phyloP scores from a whole-genome alignment of 1,140 invertebrate species.

The silkworm (Bombyx mori) region ASM3026992v2 NC_085121.1:13894501-13895000 shows the following conservation, averaged over 20 bases:
- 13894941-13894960: slow-evolving; percentile 62
- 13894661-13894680: slow-evolving; percentile 21
- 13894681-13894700: slow-evolving; percentile 15
- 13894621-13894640: slow-evolving; percentile 21
- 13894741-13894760: no score
- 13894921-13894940: slow-evolving; percentile 42
- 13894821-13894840: slow-evolving; percentile 68
- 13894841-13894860: slow-evolving; percentile 69
- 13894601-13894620: slow-evolving; percentile 3
- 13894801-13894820: slow-evolving; percentile 35
- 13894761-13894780: slow-evolving; percentile 27
- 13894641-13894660: slow-evolving; percentile 8
- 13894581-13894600: no score
- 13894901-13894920: slow-evolving; percentile 29
- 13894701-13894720: slow-evolving; percentile 24
- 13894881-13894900: slow-evolving; percentile 45
- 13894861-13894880: slow-evolving; percentile 65
- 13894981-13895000: slow-evolving; percentile 61
- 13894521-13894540: no score
- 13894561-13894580: no score
- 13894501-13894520: no score
- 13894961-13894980: slow-evolving; percentile 55
- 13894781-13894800: slow-evolving; percentile 28
- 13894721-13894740: slow-evolving; percentile 39
- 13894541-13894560: no score